Conservation (phyloP, 1,140 invertebrate genomes). For the Drosophila varians region DNA sequence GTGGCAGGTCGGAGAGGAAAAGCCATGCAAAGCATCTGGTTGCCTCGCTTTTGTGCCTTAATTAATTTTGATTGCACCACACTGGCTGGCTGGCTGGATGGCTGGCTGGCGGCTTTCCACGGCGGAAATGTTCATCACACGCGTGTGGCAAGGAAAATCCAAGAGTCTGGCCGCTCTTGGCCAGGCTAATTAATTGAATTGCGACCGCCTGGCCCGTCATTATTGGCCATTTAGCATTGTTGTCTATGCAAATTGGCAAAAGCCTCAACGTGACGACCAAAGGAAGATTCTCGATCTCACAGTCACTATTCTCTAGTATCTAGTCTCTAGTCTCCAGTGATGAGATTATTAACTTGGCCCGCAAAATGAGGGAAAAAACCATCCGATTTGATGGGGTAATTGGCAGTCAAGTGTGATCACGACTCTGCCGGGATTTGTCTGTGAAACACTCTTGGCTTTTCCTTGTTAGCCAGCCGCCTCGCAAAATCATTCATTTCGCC, state of each 20-base stretch:
- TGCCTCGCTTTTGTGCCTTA: conserved; percentile 66
- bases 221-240: conserved; percentile 48
- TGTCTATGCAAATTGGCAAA: conserved; percentile 54
- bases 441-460: conserved; percentile 10
- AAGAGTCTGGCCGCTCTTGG: conserved; percentile 14
- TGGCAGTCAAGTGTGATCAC: conserved; percentile 51
- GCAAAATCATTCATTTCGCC: conserved; percentile 32
- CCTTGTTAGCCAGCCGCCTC: conserved; percentile 16
- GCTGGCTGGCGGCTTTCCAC: conserved; percentile 30
- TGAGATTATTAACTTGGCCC: conserved; percentile 63
- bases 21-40: conserved; percentile 39
- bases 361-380: neutral
- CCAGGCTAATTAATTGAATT: conserved; percentile 75
- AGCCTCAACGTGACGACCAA: conserved; percentile 18
- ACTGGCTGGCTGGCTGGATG: conserved; percentile 26
- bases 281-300: conserved; percentile 24
- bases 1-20: conserved; percentile 43
- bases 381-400: conserved; percentile 39
- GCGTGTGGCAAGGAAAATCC: conserved; percentile 28
- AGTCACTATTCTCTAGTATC: too few species aligned
- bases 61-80: conserved; percentile 78
- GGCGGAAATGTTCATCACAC: conserved; percentile 78
- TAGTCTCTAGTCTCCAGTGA: conserved; percentile 36
- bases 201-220: conserved; percentile 38
- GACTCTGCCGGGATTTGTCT: conserved; percentile 30